phyloP scores from a whole-genome alignment of 1,140 invertebrate species.

The Matsumurasca onukii region DNA sequence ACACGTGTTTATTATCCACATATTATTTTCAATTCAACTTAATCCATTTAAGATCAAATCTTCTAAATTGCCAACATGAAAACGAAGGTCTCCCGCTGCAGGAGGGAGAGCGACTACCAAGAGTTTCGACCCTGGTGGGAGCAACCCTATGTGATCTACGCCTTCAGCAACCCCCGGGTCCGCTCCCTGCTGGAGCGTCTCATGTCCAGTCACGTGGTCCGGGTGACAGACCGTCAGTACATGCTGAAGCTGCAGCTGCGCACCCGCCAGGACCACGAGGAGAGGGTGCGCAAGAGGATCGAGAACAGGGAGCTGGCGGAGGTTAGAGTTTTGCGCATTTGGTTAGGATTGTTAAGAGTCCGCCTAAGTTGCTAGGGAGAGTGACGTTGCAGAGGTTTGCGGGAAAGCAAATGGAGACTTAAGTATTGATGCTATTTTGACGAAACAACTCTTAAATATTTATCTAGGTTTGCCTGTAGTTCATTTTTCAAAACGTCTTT shows the following conservation, averaged over 20 bases:
- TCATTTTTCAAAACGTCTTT: too few relatives aligned
- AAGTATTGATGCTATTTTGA: too few relatives aligned
- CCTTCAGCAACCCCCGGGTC: conserved; percentile 57
- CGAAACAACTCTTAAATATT: too few relatives aligned
- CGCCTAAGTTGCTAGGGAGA: too few relatives aligned
- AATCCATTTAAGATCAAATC: too few relatives aligned
- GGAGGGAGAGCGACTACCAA: neutral
- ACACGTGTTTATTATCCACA: too few relatives aligned
- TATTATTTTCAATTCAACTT: too few relatives aligned
- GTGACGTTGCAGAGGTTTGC: too few relatives aligned
- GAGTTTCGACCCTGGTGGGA: neutral
- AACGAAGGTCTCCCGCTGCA: neutral
- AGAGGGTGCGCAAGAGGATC: conserved; percentile 60
- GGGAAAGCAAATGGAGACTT: too few relatives aligned
- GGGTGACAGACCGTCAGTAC: conserved; percentile 61
- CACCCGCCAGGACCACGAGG: conserved; percentile 59
- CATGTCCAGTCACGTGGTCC: conserved; percentile 65
- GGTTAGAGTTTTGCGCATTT: too few relatives aligned
- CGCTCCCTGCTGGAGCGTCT: conserved; percentile 58
- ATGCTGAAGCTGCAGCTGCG: conserved; percentile 63
- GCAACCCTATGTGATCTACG: conserved; percentile 41
- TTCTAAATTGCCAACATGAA: neutral
- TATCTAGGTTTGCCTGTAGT: too few relatives aligned
- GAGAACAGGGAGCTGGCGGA: conserved; percentile 53
- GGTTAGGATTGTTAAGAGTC: too few relatives aligned